A percentile compares a stretch with the other conserved stretches of the same genome.
Conservation (phyloP, 2,113 vertebrate genomes). For the Etia nguti region DNA sequence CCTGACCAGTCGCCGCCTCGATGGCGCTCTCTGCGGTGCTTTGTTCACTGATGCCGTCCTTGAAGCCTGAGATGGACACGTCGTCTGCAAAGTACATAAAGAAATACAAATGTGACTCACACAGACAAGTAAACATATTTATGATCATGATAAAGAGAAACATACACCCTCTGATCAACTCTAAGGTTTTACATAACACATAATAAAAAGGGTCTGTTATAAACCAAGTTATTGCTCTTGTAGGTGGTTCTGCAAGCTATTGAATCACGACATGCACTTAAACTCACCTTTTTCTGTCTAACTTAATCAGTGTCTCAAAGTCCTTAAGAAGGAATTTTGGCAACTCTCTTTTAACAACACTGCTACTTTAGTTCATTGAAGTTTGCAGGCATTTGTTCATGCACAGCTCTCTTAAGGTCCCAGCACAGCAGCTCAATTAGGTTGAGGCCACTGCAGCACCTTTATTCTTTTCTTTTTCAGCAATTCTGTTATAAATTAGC, state of each 20-base stretch:
- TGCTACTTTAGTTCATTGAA: not conserved
- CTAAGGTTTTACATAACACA: not conserved
- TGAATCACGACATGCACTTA: too few species aligned
- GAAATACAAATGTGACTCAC: not conserved
- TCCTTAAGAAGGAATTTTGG: not conserved
- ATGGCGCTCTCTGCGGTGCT: constrained; percentile 72
- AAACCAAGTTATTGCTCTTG: too few species aligned
- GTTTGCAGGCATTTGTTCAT: not conserved
- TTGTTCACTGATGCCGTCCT: constrained; percentile 72
- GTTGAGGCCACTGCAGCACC: not conserved
- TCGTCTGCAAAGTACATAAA: constrained; percentile 65
- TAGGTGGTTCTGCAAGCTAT: too few species aligned
- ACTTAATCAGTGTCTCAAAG: not conserved
- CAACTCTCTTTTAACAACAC: not conserved
- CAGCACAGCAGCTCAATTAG: not conserved
- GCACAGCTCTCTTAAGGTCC: not conserved
- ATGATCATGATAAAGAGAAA: not conserved
- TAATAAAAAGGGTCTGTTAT: not conserved
- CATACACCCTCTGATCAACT: not conserved
- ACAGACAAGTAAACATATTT: not conserved
- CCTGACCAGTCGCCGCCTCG: constrained; percentile 51
- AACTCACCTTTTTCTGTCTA: not conserved
- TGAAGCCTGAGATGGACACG: constrained; percentile 77
- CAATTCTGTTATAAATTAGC: not conserved
- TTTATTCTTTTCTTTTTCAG: not conserved